Evolutionary conservation across 2,888 invertebrate genomes (phyloP), one percentile per base, ranked within the genome.

Genomic region (Scaptodrosophila latifasciaeformis): DNA sequence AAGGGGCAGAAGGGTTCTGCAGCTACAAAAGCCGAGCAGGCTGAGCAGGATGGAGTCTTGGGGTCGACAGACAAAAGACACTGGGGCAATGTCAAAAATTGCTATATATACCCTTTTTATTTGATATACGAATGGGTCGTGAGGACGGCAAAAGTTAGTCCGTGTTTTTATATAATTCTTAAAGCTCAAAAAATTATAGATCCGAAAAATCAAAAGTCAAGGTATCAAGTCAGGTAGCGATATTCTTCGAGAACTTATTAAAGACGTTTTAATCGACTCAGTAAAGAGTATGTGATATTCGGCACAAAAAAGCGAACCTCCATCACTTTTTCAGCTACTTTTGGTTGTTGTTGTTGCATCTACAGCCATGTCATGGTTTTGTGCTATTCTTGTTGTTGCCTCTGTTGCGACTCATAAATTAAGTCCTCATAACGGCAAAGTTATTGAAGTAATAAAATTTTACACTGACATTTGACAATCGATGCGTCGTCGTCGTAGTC

Each of bases 381-480:
- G n/a, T n/a, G 67, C 47, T 47, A 24, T 53, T 52, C 42, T 49
- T 39, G 35, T 34, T 62, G 52, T 47, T 51, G 54, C 49, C 67
- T 68, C 46, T 49, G 49, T 51, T 64, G 76, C 62, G 71, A 70
- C 81, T 72, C 74, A 84, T 84, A 85, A 85, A 85, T 86, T 86
- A 85, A 85, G 84, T 82, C 84, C 84, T 84, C 82, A 82, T 84
- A 85, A 83, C 80, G 80, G 67, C 69, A 75, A 79, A 79, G 75
- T 81, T 82, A 79, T 76, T 83, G 78, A 71, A 78, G 79, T 82
- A 82, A 85, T 83, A 83, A 82, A 83, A 83, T 83, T 82, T 74
- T 82, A 82, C 82, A 78, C 77, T 82, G 85, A 82, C 83, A 80
- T 82, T 81, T 83, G 76, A 79, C 84, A 85, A 84, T 82, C 85